These are phyloP conservation scores for Ceratitis capitata DNA, from an alignment of 1,140 invertebrate genomes.

Conservation along the genomic window DNA sequence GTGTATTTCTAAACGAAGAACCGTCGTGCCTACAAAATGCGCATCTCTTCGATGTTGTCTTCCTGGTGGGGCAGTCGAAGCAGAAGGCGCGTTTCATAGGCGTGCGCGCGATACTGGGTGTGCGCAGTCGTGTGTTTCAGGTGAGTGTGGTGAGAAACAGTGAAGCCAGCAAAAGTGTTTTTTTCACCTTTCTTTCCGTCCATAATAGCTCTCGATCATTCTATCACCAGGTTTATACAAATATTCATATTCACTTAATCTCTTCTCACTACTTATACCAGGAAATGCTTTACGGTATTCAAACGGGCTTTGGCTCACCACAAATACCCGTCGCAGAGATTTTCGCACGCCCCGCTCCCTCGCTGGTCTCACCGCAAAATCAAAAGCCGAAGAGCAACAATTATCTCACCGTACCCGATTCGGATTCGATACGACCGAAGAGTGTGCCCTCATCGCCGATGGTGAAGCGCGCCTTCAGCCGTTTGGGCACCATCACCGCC, in stretches of 20 bases:
- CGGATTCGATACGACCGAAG: slow-evolving; percentile 78
- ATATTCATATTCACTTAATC: not conserved
- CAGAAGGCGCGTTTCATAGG: slow-evolving; percentile 90
- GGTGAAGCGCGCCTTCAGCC: slow-evolving; percentile 90
- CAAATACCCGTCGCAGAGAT: slow-evolving; percentile 91
- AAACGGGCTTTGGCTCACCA: slow-evolving; percentile 91
- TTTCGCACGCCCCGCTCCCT: slow-evolving; percentile 83
- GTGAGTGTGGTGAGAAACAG: slow-evolving; percentile 44
- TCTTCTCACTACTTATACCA: slow-evolving; percentile 72
- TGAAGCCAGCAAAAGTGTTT: not conserved
- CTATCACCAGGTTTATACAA: not conserved
- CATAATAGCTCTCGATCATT: not conserved
- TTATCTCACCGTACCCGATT: slow-evolving; percentile 84
- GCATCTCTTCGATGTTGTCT: slow-evolving; percentile 89
- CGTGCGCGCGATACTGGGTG: slow-evolving; percentile 89
- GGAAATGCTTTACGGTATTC: slow-evolving; percentile 95
- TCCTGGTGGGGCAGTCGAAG: slow-evolving; percentile 86
- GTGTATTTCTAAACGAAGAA: slow-evolving; percentile 85
- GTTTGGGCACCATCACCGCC: slow-evolving; percentile 87
- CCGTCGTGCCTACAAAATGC: slow-evolving; percentile 76
- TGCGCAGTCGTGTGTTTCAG: slow-evolving; percentile 70
- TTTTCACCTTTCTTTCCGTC: not conserved
- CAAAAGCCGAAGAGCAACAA: slow-evolving; percentile 87
- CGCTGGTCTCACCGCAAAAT: slow-evolving; percentile 80
- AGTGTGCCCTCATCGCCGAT: slow-evolving; percentile 94